Evolutionary conservation across 1,140 invertebrate species (phyloP).

Genomic region (Melanaphis sacchari): DNA sequence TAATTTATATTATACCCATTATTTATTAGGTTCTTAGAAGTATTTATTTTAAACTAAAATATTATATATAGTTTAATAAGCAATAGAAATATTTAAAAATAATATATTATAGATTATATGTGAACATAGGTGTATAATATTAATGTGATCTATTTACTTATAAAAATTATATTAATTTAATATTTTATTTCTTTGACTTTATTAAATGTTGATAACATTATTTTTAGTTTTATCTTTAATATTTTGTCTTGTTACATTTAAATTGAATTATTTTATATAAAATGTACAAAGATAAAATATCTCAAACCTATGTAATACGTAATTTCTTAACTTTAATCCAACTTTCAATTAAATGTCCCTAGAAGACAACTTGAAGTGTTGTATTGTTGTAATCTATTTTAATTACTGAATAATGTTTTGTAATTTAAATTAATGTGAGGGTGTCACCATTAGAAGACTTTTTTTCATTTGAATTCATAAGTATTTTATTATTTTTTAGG

Average conservation of each 20-base stretch:
- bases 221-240: not conserved
- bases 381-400: conserved; percentile 14
- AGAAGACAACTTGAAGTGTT: not conserved
- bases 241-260: not conserved
- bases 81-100: not conserved
- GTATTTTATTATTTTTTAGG: not conserved
- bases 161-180: not conserved
- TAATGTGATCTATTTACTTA: not conserved
- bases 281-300: not conserved
- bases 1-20: no score
- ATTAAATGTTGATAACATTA: not conserved
- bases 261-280: not conserved
- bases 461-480: not conserved
- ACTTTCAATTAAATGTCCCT: not conserved
- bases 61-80: not conserved
- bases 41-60: not conserved
- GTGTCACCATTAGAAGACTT: not conserved
- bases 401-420: not conserved
- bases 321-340: conserved; percentile 9
- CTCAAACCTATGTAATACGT: not conserved
- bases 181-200: not conserved
- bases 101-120: not conserved
- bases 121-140: not conserved
- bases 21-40: not conserved
- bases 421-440: not conserved